Evolutionary conservation across 2,797 vertebrate species (phyloP).

Genomic region (Salmo trutta): DNA sequence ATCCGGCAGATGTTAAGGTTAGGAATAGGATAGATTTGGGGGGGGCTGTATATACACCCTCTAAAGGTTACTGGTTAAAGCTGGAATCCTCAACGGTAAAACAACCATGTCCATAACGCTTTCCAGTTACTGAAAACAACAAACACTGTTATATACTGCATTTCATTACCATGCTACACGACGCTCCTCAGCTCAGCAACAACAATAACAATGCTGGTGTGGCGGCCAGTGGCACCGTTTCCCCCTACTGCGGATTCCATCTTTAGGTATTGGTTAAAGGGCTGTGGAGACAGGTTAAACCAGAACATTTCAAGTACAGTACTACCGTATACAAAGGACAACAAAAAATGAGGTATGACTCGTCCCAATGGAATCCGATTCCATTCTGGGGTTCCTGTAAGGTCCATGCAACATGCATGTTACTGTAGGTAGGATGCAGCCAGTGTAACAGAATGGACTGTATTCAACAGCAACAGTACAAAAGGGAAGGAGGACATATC

Average conservation of each 20-base stretch:
- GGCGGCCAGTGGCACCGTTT: too few relatives aligned
- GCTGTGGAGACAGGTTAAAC: slow-evolving; percentile 13
- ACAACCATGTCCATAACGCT: too few relatives aligned
- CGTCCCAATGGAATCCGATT: slow-evolving; percentile 32
- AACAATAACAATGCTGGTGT: too few relatives aligned
- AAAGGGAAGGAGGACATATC: slow-evolving; percentile 29
- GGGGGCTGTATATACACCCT: not conserved
- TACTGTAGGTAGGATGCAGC: slow-evolving; percentile 24
- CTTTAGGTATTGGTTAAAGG: not conserved
- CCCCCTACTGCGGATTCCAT: not conserved
- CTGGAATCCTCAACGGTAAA: too few relatives aligned
- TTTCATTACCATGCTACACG: too few relatives aligned
- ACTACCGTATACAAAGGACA: slow-evolving; percentile 36
- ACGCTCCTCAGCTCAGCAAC: too few relatives aligned
- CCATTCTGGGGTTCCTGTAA: slow-evolving; percentile 37
- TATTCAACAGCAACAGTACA: slow-evolving; percentile 13
- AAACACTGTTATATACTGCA: too few relatives aligned
- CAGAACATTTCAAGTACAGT: slow-evolving; percentile 40
- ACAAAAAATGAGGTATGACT: slow-evolving; percentile 45
- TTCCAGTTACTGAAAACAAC: too few relatives aligned
- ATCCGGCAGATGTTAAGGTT: not conserved
- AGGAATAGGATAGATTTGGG: not conserved
- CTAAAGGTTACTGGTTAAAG: too few relatives aligned
- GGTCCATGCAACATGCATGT: slow-evolving; percentile 63
- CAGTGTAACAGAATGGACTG: slow-evolving; percentile 20